Base-by-base conservation (phyloP, 2,888 invertebrate species). In the Metopia argyrocephala region DNA sequence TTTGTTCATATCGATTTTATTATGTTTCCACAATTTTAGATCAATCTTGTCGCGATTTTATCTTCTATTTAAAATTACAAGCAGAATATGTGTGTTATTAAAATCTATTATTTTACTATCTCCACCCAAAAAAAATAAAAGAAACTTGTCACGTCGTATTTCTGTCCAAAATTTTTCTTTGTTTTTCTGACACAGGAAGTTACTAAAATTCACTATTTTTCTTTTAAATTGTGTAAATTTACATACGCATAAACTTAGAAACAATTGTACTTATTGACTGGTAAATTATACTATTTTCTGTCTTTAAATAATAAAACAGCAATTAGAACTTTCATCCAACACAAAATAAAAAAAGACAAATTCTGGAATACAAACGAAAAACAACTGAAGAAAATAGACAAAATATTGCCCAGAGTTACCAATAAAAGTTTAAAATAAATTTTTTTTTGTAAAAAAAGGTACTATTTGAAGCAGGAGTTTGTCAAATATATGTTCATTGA, bases 1-100 rank as follows among this genome's bases (percentile, higher is more conserved):
- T 76, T 85, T 85, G 78, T 84, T 84, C 85, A 85, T 85, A 71
- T 84, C 81, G 65, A 75, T 82, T 78, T 83, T 83, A 9, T 61
- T 79, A 75, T 82, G 79, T 76, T 82, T 83, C 84, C 84, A 84
- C 75, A 82, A 78, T 74, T 82, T 84, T 25, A 84, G 70, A 81
- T 82, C 81, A 84, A 84, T 84, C 82, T 82, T 83, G 83, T 64
- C 54, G 69, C 9, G 4, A 64, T 65, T 54, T 25, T 56, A 38
- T 25, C 28, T 52, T 64, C 48, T 74, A 59, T 20, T 76, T 38
- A 25, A 25, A 56, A 65, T 20, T 38, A 21, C 45, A 54, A 27
- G 27, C 31, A 18, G 21, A 20, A 59, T 20, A 48, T 66, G 12
- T 61, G 3, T 62, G 21, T 31, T 62, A 64, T 64, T 48, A 1